Base-by-base conservation (phyloP, 2,888 invertebrate species). In the Drosophila demipolita region DNA sequence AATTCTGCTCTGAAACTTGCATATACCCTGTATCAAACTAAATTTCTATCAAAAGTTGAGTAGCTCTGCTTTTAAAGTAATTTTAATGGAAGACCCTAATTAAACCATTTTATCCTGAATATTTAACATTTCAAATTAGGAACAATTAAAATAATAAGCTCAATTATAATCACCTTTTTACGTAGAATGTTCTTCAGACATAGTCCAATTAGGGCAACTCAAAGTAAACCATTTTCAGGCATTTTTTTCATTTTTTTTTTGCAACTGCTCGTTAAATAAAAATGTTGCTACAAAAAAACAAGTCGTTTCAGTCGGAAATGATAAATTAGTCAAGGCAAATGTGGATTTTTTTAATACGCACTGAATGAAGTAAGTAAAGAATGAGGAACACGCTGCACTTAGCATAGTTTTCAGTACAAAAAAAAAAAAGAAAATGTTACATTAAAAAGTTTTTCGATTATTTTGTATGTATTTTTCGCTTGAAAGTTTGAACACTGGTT, bases 371-470 rank as follows among this genome's bases (percentile, higher is more conserved):
- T 36, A 7, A 20, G 35, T 17, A 15, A 49, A 17, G 35, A 53
- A 20, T 3, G 23, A 26, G 5, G 23, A 17, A 33, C 6, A 45
- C 42, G 15, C 23, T n/a, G 52, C 23, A 36, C 42, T 40, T 66
- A 53, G 61, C 65, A 77, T 71, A 77, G 63, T 75, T 83, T 64
- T 57, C 38, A 36, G 59, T 15, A 29, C 35, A 60, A 11, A 33
- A 32, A 49, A 67, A 55, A 66, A 11, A 33, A 32, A 49, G 66
- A 55, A 66, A 66, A 66, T 59, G 54, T 63, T 72, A 67, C 71
- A 80, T 75, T 72, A 59, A 68, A 82, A 83, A 85, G 58, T 83
- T 83, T 85, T 85, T 83, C 83, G 77, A 83, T 83, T 83, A 85
- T 85, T 69, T 78, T 81, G 75, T 67, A 55, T 68, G 50, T 66